These are phyloP conservation scores for Helicolenus hilgendorfi DNA, from an alignment of 2,797 vertebrate genomes.

Conservation along the genomic window DNA sequence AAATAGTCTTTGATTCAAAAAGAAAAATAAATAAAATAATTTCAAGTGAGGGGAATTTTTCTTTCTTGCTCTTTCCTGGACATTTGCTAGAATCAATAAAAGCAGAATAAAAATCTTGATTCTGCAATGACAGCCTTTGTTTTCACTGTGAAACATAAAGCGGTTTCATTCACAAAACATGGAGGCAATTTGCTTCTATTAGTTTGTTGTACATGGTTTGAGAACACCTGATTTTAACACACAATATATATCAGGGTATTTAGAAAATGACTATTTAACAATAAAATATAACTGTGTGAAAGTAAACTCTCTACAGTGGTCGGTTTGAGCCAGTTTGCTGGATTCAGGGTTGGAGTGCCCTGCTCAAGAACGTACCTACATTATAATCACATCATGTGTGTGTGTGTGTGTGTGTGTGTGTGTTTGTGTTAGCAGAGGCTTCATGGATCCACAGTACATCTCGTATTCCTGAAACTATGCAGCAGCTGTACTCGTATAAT, in stretches of 20 bases:
- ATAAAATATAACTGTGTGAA: background rate
- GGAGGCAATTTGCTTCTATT: background rate
- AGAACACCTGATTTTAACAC: background rate
- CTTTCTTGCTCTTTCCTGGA: background rate
- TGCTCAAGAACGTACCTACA: background rate
- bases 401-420: background rate
- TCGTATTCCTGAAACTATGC: slow-evolving; percentile 40
- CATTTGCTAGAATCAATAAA: background rate
- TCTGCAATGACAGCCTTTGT: background rate
- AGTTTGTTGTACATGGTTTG: background rate
- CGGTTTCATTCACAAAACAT: background rate
- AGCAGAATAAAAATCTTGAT: background rate
- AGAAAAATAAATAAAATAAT: slow-evolving; percentile 20
- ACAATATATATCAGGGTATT: background rate
- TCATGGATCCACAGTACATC: slow-evolving; percentile 27
- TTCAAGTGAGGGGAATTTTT: background rate
- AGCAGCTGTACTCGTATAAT: slow-evolving; percentile 60
- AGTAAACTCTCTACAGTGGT: background rate
- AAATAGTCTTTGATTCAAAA: slow-evolving; percentile 11
- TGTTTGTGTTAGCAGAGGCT: slow-evolving; percentile 1
- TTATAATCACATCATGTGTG: background rate
- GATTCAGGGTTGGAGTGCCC: background rate
- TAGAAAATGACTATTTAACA: accelerated
- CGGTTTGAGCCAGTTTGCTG: background rate
- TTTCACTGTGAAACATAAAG: background rate